Percentiles rank a stretch among this genome's conserved stretches.
These are phyloP conservation scores for Hirudo medicinalis DNA, from an alignment of 1,140 invertebrate genomes.

Conservation along the genomic window DNA sequence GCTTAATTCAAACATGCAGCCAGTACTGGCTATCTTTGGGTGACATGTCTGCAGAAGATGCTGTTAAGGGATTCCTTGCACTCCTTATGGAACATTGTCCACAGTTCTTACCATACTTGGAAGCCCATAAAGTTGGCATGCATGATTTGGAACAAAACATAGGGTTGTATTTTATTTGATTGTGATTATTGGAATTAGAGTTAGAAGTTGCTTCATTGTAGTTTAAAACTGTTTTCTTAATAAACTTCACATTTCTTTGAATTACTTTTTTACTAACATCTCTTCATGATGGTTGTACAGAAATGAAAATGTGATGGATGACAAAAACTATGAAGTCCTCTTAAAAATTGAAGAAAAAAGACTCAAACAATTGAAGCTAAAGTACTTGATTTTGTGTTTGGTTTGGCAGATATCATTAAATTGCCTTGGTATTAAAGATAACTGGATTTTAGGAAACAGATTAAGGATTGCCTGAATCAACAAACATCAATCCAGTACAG, in stretches of 20 bases:
- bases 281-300: no score
- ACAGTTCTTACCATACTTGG: background rate
- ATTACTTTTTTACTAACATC: no score
- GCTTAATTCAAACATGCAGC: background rate
- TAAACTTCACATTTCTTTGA: no score
- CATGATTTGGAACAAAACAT: background rate
- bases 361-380: background rate
- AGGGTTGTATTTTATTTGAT: background rate
- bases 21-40: constrained; percentile 5
- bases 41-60: constrained; percentile 1
- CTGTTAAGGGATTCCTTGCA: background rate
- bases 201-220: no score
- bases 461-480: constrained; percentile 88
- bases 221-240: no score
- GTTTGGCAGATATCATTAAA: background rate
- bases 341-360: constrained; percentile 4
- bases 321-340: constrained; percentile 6
- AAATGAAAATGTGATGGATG: constrained; percentile 2
- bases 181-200: background rate
- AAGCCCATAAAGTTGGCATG: background rate
- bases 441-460: constrained; percentile 46
- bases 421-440: constrained; percentile 1
- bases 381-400: background rate
- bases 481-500: constrained; percentile 69
- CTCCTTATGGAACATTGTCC: background rate